These are phyloP conservation scores for Pipistrellus pipistrellus DNA, from an alignment of 2,797 vertebrate species.

Conservation along the genomic window DNA sequence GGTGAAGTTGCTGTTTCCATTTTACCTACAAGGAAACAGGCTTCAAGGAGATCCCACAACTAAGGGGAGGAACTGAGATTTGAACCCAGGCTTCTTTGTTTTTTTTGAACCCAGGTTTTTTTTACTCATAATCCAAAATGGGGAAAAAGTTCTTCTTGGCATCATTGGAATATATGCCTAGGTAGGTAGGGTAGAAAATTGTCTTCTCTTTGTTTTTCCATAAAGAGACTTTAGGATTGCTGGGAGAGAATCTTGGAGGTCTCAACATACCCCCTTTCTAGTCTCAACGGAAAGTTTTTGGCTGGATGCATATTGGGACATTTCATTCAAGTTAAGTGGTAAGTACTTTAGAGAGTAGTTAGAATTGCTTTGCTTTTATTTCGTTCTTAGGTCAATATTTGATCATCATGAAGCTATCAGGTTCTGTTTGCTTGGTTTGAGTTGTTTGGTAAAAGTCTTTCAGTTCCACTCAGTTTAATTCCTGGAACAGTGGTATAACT, in stretches of 20 bases:
- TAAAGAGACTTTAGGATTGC: slow-evolving; percentile 1
- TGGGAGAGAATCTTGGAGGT: not conserved
- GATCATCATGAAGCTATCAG: not conserved
- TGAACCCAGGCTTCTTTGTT: too few relatives aligned
- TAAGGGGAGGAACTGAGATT: not conserved
- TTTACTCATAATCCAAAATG: not conserved
- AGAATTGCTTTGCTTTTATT: slow-evolving; percentile 39
- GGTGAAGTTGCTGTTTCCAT: not conserved
- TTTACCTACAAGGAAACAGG: not conserved
- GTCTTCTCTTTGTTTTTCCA: not conserved
- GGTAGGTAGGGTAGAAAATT: not conserved
- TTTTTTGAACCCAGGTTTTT: not conserved
- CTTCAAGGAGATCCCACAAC: not conserved
- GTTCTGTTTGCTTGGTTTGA: slow-evolving; percentile 43
- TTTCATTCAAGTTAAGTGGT: not conserved
- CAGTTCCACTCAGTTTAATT: not conserved
- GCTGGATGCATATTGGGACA: not conserved
- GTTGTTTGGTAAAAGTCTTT: slow-evolving; percentile 67
- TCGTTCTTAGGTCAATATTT: slow-evolving; percentile 59
- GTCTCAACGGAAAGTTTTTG: not conserved
- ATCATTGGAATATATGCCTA: not conserved
- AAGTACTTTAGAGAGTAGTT: not conserved
- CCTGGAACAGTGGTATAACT: not conserved
- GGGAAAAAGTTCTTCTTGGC: not conserved
- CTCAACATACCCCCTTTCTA: not conserved